Evolutionary conservation across 2,888 invertebrate genomes (phyloP), one percentile per base, ranked within the genome.

Genomic region (Halictus ligatus): DNA sequence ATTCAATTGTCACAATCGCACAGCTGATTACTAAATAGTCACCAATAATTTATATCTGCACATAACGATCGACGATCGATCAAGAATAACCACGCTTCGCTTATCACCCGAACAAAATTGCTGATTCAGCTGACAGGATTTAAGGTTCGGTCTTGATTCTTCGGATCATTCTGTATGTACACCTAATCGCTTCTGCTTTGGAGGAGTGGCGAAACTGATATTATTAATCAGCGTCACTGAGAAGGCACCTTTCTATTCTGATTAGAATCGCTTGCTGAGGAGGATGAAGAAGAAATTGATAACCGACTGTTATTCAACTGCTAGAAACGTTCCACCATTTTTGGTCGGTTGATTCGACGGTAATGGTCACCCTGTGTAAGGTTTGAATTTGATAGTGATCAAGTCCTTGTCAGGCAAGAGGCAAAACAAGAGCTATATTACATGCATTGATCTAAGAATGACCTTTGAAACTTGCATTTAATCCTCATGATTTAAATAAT

Each of bases 151-250:
- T 72, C 25, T 21, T n/a, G 54, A 18, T 46, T 72, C 25, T 46
- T 25, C 40, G 40, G 48, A 73, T 25, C n/a, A 58, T 72, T 71
- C 29, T 43, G 25, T 48, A 35, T 48, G 46, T 46, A 74, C 40
- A 60, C 21, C 69, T 29, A 15, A 43, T n/a, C 48, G 48, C 73
- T 74, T 74, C 43, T 82, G 77, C 82, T 77, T 82, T 69, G 67
- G 25, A 43, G 21, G n/a, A 29, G 69, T 72, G 67, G 48, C 46
- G 46, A 72, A 46, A 46, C 46, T 72, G 43, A 72, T 43, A 18
- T 25, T 72, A 71, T 67, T 67, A 67, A 67, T 67, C 67, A 67
- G 67, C 21, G 35, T 35, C 67, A 67, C 67, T 4, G 29, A 18
- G 18, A 35, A 18, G 67, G 67, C 67, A 15, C 8, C 18, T 21